These are phyloP conservation scores for Gymnothorax javanicus DNA, from an alignment of 2,797 vertebrate species.

Conservation along the genomic window DNA sequence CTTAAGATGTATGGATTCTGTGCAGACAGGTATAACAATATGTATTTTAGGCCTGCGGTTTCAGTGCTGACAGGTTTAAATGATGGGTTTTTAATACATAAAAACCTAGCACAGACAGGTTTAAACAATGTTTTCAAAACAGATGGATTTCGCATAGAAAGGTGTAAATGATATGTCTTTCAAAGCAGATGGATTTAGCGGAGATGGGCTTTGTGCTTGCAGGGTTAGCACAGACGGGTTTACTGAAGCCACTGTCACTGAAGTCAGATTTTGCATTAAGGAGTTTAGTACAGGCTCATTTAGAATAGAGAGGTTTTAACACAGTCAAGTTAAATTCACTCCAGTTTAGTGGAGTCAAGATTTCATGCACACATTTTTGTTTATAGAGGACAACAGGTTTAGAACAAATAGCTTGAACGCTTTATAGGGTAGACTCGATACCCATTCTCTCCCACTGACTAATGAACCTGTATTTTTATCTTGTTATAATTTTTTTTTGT, in stretches of 20 bases:
- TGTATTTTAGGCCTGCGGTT: not conserved
- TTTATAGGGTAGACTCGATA: not conserved
- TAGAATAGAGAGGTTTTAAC: not conserved
- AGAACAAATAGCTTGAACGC: not conserved
- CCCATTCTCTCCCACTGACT: no score
- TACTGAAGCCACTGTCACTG: not conserved
- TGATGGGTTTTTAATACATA: no score
- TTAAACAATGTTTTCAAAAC: not conserved
- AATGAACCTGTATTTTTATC: no score
- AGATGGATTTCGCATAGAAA: not conserved
- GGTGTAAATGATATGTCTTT: no score
- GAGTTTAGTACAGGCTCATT: not conserved
- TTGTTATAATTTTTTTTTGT: not conserved
- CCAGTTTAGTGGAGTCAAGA: not conserved
- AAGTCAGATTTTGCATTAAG: not conserved
- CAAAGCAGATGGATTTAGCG: no score
- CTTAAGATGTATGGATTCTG: not conserved
- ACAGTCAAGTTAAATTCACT: not conserved
- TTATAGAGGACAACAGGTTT: not conserved
- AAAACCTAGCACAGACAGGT: not conserved
- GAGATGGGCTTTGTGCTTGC: no score
- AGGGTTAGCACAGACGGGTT: not conserved
- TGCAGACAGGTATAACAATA: not conserved
- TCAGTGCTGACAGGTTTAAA: not conserved
- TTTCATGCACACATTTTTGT: not conserved